These are phyloP conservation scores for Hyppa rectilinea DNA, from an alignment of 2,888 invertebrate species.

Conservation along the genomic window DNA sequence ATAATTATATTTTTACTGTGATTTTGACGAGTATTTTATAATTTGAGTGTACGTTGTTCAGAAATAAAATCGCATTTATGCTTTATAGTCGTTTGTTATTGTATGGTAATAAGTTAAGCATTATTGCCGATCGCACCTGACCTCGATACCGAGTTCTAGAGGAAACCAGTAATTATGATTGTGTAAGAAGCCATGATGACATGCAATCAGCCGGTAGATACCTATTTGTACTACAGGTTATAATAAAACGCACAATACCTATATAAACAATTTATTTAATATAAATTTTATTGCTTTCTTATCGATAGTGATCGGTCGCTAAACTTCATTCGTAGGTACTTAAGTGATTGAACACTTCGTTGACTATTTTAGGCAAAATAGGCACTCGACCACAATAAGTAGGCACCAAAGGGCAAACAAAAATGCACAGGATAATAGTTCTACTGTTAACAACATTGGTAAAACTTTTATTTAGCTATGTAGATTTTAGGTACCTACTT, in stretches of 20 bases:
- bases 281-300: constrained; percentile 72
- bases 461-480: background rate
- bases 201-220: constrained; percentile 13
- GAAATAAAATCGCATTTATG: constrained; percentile 63
- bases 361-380: constrained; percentile 67
- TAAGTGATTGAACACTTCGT: constrained; percentile 68
- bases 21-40: constrained; percentile 63
- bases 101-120: constrained; percentile 15
- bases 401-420: constrained; percentile 59
- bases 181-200: constrained; percentile 16
- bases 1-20: constrained; percentile 61
- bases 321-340: constrained; percentile 41
- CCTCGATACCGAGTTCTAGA: constrained; percentile 10
- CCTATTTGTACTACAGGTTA: background rate
- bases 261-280: constrained; percentile 65
- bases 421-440: constrained; percentile 17
- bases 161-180: constrained; percentile 22
- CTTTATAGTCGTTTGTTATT: constrained; percentile 53
- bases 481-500: background rate
- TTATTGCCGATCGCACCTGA: constrained; percentile 23
- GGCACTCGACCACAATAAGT: constrained; percentile 65
- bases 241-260: constrained; percentile 42
- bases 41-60: constrained; percentile 60
- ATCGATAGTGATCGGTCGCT: constrained; percentile 54
- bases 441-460: constrained; percentile 13